Conservation (phyloP, 1,140 invertebrate genomes). For the Tachypleus tridentatus region DNA sequence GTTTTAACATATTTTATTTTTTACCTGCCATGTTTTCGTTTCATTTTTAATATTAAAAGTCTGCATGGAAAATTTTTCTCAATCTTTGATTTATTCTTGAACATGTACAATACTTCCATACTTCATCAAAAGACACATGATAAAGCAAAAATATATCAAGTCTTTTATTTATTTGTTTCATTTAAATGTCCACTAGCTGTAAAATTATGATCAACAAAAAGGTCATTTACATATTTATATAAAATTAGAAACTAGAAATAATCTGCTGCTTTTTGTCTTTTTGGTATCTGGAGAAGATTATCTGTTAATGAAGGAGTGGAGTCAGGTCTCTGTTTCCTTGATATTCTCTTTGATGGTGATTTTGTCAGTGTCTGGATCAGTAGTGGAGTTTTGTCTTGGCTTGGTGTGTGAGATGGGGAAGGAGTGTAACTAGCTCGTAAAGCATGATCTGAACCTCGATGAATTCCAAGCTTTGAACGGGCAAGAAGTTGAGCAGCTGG, state of each 20-base stretch:
- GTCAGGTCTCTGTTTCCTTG: background rate
- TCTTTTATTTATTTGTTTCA: no score
- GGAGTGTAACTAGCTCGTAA: conserved; percentile 44
- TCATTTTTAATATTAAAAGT: no score
- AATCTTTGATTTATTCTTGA: no score
- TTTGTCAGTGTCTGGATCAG: background rate
- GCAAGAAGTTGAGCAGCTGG: conserved; percentile 80
- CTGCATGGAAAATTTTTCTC: no score
- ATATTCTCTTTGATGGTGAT: background rate
- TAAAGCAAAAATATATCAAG: no score
- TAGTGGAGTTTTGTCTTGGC: background rate
- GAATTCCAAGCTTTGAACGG: conserved; percentile 36
- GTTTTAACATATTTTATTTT: no score
- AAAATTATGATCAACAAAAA: no score
- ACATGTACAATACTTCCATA: no score
- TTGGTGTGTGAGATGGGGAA: conserved; percentile 26
- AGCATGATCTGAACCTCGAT: conserved; percentile 38
- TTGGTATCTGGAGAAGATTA: background rate
- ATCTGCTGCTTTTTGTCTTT: background rate
- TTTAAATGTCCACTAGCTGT: no score
- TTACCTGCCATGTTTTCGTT: no score
- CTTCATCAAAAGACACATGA: no score
- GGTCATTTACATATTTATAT: no score
- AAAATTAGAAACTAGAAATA: background rate
- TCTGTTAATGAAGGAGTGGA: background rate